phyloP scores from a whole-genome alignment of 2,888 invertebrate genomes.

The Macrophya annulata region DNA sequence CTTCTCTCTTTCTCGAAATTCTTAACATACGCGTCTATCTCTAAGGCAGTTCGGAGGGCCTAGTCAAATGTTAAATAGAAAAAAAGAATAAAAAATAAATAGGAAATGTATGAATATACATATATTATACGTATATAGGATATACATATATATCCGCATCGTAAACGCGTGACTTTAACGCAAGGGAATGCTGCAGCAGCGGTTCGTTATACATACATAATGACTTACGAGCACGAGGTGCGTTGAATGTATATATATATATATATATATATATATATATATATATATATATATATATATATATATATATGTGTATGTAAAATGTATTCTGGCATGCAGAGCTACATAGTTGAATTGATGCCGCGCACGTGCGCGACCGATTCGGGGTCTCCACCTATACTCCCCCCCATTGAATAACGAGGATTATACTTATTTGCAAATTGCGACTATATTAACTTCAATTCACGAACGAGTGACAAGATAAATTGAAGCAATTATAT shows the following conservation, averaged over 20 bases:
- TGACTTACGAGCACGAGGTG: not conserved
- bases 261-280: not conserved
- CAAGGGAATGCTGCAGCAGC: not conserved
- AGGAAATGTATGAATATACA: not conserved
- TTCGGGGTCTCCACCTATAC: not conserved
- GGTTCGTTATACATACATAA: constrained; percentile 6
- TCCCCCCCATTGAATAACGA: not conserved
- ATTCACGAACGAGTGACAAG: not conserved
- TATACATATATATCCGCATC: no score
- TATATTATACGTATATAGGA: not conserved
- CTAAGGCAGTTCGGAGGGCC: no score
- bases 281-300: not conserved
- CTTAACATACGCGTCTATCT: not conserved
- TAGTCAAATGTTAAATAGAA: not conserved
- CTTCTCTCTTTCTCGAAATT: not conserved
- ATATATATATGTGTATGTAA: not conserved
- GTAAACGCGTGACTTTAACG: constrained; percentile 8
- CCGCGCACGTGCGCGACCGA: constrained; percentile 44
- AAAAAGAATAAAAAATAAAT: no score
- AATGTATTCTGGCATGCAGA: not conserved
- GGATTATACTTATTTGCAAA: not conserved
- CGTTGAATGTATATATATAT: not conserved
- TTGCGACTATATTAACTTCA: not conserved
- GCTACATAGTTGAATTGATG: constrained; percentile 1
- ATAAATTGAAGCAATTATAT: no score